phyloP scores from a whole-genome alignment of 2,797 vertebrate species.

The Muraenolepis orangiensis region DNA sequence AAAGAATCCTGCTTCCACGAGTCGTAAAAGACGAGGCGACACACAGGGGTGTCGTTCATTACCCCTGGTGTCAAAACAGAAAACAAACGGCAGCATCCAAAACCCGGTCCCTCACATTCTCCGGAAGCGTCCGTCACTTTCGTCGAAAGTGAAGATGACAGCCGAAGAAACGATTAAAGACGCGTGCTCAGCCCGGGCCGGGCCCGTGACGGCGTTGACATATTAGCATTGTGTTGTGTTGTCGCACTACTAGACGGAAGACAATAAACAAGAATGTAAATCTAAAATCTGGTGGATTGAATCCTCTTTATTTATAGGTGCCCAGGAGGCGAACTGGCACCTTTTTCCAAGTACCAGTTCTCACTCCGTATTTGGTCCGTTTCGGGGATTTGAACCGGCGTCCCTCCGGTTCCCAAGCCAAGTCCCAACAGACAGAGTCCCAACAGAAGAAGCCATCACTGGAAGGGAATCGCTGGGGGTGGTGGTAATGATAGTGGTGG shows the following conservation, averaged over 20 bases:
- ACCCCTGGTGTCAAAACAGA: constrained; percentile 32
- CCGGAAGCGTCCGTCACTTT: constrained; percentile 62
- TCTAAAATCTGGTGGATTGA: no score
- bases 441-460: no score
- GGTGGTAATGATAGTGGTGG: no score
- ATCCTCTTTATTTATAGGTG: no score
- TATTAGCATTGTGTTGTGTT: neutral
- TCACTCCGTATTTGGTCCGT: no score
- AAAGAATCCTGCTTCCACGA: constrained; percentile 22
- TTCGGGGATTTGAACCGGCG: no score
- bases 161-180: constrained; percentile 63
- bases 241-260: neutral
- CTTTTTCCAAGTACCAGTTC: no score
- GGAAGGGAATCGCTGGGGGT: no score
- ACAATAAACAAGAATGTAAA: no score
- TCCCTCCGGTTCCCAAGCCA: no score
- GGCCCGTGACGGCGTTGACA: neutral
- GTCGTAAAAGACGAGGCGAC: constrained; percentile 26
- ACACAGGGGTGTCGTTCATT: constrained; percentile 22
- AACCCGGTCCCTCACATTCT: constrained; percentile 40
- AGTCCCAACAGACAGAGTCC: no score
- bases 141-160: constrained; percentile 59
- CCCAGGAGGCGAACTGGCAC: no score
- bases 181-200: neutral
- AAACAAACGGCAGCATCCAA: constrained; percentile 4